Base-by-base conservation (phyloP, 1,140 invertebrate species). In the Pseudomyrmex concolor region DNA sequence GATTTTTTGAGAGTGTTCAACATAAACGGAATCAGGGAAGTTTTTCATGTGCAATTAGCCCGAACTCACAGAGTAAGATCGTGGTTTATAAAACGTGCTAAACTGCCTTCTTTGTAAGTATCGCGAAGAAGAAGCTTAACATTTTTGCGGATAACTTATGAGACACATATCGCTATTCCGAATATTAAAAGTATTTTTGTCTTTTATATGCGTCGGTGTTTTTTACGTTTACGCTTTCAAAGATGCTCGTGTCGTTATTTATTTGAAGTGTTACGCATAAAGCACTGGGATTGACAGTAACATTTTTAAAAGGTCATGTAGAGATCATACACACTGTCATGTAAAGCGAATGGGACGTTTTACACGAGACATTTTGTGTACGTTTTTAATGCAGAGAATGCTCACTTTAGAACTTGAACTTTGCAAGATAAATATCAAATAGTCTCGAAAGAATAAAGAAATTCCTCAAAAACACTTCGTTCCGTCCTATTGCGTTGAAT, bases 131-230 rank as follows among this genome's bases (percentile, higher is more conserved):
- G 45, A 45, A 55, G 67, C 60, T 77, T 77, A 13, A 50, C 1
- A 2, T 51, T 51, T 51, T 51, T 51, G 1, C 17, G 7, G 17
- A 60, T 73, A 57, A 77, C 48, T 54, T 54, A 76, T 8, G 25
- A 34, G 8, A 66, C 15, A 12, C 34, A 22, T 34, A 5, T 22
- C 12, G 13, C 13, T 7, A 9, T 15, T 17, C 3, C 25, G 25
- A 48, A 63, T 67, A 77, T 66, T 77, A 77, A 74, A 76, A 15
- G 43, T 12, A n/a, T 15, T 64, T 43, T 70, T 19, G 15, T 45
- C 25, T 66, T 64, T 77, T 67, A 74, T 2, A 7, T 25, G 50
- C 10, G 17, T 45, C 64, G 51, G 15, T 43, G 3, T 50, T 80
- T 57, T 48, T 57, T 48, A 68, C 19, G 5, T 63, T 76, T 45